Evolutionary conservation across 2,113 vertebrate genomes (phyloP).

Genomic region (Scartelaos histophorus): DNA sequence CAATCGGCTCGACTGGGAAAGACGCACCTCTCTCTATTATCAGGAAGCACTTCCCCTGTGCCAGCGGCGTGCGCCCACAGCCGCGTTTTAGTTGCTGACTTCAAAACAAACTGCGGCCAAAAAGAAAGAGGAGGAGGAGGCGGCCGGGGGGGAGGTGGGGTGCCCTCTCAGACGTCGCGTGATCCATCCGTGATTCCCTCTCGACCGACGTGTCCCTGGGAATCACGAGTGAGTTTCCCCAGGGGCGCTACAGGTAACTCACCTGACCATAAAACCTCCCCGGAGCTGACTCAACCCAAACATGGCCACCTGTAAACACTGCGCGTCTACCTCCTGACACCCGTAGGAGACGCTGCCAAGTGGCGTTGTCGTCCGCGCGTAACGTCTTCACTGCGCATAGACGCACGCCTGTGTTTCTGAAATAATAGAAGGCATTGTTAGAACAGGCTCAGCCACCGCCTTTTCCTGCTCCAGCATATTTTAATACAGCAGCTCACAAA

Average conservation of each 20-base stretch:
- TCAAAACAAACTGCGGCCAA: constrained; percentile 11
- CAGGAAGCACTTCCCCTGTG: constrained; percentile 58
- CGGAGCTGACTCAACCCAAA: constrained; percentile 27
- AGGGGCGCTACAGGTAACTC: constrained; percentile 74
- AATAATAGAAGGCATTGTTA: constrained; percentile 8
- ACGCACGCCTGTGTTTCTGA: background rate
- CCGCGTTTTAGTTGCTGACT: background rate
- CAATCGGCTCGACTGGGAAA: constrained; percentile 58
- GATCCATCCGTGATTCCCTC: constrained; percentile 4
- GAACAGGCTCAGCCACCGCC: constrained; percentile 7
- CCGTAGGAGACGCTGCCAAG: background rate
- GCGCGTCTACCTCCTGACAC: background rate
- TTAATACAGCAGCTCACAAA: background rate
- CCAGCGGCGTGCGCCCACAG: constrained; percentile 7
- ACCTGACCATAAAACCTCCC: constrained; percentile 62
- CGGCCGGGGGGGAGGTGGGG: background rate
- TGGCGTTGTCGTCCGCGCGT: background rate
- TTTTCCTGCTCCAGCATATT: constrained; percentile 2
- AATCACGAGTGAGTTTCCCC: constrained; percentile 39
- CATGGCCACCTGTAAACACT: constrained; percentile 44
- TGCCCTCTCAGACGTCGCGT: constrained; percentile 8
- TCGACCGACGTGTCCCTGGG: constrained; percentile 5
- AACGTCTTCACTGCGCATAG: constrained; percentile 1
- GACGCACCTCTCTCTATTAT: constrained; percentile 59
- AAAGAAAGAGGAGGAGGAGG: background rate